Evolutionary conservation across 2,888 invertebrate genomes (phyloP).

Genomic region (Nematopogon swammerdamellus): DNA sequence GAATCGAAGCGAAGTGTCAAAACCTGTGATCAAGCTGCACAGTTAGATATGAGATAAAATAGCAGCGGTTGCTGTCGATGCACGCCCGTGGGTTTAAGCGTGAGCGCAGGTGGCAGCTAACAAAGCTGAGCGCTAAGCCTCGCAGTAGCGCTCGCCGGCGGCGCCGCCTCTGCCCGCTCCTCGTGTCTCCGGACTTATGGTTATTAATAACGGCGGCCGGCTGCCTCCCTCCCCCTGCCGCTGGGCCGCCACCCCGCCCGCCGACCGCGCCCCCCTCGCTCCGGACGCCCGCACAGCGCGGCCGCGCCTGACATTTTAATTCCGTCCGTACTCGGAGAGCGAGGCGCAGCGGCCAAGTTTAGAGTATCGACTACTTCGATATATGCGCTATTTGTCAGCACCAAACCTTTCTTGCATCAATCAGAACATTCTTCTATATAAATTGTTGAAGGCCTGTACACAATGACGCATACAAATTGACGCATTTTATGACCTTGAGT

Average conservation of each 20-base stretch:
- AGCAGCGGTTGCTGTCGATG: too few relatives aligned
- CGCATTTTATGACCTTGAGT: too few relatives aligned
- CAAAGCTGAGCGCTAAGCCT: not conserved
- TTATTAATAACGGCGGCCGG: conserved; percentile 51
- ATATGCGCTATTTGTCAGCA: not conserved
- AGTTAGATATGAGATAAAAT: too few relatives aligned
- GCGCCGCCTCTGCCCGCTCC: conserved; percentile 56
- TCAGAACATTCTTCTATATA: too few relatives aligned
- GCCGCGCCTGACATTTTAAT: conserved; percentile 57
- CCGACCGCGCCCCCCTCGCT: conserved; percentile 29
- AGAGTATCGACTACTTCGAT: not conserved
- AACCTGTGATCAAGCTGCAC: too few relatives aligned
- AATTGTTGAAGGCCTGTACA: too few relatives aligned
- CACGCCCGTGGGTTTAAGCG: not conserved
- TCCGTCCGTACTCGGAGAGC: conserved; percentile 39
- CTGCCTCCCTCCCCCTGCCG: conserved; percentile 22
- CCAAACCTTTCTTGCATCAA: too few relatives aligned
- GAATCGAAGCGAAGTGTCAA: too few relatives aligned
- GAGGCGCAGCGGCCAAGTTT: conserved; percentile 26
- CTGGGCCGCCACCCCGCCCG: conserved; percentile 12
- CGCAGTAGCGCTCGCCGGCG: too few relatives aligned
- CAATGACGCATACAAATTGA: too few relatives aligned
- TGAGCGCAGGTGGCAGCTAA: not conserved
- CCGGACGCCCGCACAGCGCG: conserved; percentile 29
- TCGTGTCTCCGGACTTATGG: conserved; percentile 56